A percentile compares a stretch with the other conserved stretches of the same genome.
phyloP scores from a whole-genome alignment of 2,797 vertebrate genomes.

The Nannoperca obscura region DNA sequence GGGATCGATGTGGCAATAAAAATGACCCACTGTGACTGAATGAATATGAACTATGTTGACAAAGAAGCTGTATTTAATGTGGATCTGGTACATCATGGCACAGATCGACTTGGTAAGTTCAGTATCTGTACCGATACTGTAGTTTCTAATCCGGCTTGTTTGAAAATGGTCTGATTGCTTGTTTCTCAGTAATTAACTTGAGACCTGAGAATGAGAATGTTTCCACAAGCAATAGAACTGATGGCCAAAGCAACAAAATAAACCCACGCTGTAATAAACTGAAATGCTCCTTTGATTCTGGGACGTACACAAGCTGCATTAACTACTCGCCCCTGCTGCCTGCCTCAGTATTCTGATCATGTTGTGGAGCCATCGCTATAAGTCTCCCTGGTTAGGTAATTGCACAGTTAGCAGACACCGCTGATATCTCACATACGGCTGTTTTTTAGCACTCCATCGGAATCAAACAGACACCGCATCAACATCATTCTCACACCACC shows the following conservation, averaged over 20 bases:
- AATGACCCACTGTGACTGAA: neutral
- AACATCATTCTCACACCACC: conserved; percentile 50
- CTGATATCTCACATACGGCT: conserved; percentile 48
- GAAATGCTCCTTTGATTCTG: neutral
- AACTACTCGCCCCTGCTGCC: neutral
- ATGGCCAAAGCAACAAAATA: neutral
- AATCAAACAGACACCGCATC: conserved; percentile 61
- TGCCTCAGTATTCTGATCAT: conserved; percentile 48
- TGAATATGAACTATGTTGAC: neutral
- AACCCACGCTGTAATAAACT: neutral
- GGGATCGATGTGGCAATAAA: neutral
- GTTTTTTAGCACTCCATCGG: conserved; percentile 51
- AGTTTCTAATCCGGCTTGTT: neutral
- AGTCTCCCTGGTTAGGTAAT: conserved; percentile 67
- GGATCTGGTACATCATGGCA: neutral
- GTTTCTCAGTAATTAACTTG: neutral
- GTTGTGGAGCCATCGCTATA: conserved; percentile 35
- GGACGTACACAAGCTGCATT: too few relatives aligned
- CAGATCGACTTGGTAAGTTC: too few relatives aligned
- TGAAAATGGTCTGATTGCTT: neutral
- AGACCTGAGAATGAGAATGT: neutral
- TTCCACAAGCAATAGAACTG: neutral
- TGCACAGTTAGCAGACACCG: conserved; percentile 65
- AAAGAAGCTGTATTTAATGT: neutral
- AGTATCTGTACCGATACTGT: neutral